Evolutionary conservation across 2,888 invertebrate genomes (phyloP).

Genomic region (Strigamia crassipes): DNA sequence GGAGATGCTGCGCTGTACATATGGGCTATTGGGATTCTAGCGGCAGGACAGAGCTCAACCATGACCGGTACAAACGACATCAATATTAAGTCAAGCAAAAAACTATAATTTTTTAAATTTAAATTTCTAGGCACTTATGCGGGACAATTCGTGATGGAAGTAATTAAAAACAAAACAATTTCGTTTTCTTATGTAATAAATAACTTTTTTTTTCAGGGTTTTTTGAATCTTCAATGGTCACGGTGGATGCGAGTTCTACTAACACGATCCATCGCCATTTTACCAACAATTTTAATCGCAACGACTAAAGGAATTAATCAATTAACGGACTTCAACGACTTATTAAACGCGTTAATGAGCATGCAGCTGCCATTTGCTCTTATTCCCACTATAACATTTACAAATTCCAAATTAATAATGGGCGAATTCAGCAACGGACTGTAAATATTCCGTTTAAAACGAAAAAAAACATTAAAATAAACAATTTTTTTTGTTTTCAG

Average conservation of each 20-base stretch:
- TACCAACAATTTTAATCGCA: conserved; percentile 69
- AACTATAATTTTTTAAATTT: not conserved
- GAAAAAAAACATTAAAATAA: not conserved
- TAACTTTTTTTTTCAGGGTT: conserved; percentile 64
- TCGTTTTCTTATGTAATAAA: not conserved
- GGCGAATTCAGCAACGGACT: conserved; percentile 60
- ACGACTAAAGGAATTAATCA: conserved; percentile 53
- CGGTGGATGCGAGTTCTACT: conserved; percentile 84
- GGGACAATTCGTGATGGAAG: conserved; percentile 65
- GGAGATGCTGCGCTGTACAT: conserved; percentile 62
- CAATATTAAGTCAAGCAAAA: not conserved
- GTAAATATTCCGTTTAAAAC: conserved; percentile 53
- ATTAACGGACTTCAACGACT: conserved; percentile 62
- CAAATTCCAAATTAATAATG: conserved; percentile 61
- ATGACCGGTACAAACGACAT: conserved; percentile 58
- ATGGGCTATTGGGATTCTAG: conserved; percentile 65
- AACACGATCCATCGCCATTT: conserved; percentile 81
- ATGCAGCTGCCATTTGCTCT: conserved; percentile 64
- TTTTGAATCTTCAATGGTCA: conserved; percentile 80
- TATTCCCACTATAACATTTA: conserved; percentile 63
- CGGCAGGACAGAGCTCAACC: conserved; percentile 63
- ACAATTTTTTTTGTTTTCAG: conserved; percentile 52
- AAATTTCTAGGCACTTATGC: conserved; percentile 61
- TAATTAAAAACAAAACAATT: conserved; percentile 52
- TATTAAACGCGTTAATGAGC: conserved; percentile 63